A percentile compares a stretch with the other conserved stretches of the same genome.
Evolutionary conservation across 2,113 vertebrate species (phyloP).

Genomic region (Chionomys nivalis): DNA sequence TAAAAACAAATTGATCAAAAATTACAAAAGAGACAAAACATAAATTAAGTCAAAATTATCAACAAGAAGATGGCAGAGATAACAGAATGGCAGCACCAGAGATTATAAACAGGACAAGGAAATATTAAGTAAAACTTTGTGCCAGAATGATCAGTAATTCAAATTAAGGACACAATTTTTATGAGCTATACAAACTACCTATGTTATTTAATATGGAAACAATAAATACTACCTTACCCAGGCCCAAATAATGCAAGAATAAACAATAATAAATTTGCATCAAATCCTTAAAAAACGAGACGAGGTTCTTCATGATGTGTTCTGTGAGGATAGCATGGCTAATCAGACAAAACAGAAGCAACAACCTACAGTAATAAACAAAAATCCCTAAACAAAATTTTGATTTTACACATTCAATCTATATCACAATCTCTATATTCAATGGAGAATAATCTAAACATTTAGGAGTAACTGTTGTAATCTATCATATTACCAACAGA

Average conservation of each 20-base stretch:
- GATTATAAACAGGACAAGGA: not conserved
- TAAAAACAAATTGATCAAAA: not conserved
- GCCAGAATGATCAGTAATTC: not conserved
- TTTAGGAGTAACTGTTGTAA: not conserved
- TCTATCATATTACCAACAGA: not conserved
- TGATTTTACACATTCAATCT: not conserved
- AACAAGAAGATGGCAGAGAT: not conserved
- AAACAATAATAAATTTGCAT: not conserved
- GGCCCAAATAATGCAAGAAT: not conserved
- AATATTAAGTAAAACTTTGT: not conserved
- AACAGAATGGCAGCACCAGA: not conserved
- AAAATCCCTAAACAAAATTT: not conserved
- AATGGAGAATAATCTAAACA: not conserved
- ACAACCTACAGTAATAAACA: not conserved
- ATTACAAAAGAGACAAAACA: not conserved
- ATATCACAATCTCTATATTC: not conserved
- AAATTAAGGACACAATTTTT: not conserved
- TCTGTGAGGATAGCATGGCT: not conserved
- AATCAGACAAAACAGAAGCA: not conserved
- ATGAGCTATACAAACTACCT: not conserved
- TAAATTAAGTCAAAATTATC: constrained; percentile 15
- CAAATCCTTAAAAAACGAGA: not conserved
- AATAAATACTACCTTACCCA: not conserved
- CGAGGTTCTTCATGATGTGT: not conserved
- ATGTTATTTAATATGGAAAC: not conserved